Percentiles rank a stretch among this genome's conserved stretches.
Conservation (phyloP, 2,888 invertebrate genomes). For the Polydrusus pterygomalis region DNA sequence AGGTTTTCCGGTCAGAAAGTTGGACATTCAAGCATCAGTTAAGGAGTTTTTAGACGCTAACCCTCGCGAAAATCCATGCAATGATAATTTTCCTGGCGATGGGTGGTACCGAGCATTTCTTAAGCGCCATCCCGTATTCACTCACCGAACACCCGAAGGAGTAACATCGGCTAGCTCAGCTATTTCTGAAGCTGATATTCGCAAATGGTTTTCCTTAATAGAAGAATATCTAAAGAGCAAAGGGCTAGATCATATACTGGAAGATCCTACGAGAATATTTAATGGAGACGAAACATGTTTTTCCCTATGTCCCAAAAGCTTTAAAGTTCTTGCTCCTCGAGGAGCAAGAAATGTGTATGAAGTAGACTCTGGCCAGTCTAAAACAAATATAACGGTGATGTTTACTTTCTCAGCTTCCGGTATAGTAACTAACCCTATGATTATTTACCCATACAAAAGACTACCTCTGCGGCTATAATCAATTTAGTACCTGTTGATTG, state of each 20-base stretch:
- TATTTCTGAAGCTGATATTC: conserved; percentile 25
- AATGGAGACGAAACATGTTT: conserved; percentile 58
- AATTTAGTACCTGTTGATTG: conserved; percentile 40
- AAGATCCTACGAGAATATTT: conserved; percentile 57
- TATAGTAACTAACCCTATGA: conserved; percentile 38
- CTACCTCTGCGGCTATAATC: conserved; percentile 8
- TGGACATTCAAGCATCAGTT: conserved; percentile 21
- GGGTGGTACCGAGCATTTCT: conserved; percentile 48
- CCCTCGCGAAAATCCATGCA: conserved; percentile 36
- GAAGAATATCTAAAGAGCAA: conserved; percentile 23
- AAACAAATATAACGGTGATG: conserved; percentile 55
- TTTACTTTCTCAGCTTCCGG: conserved; percentile 53
- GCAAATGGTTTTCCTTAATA: conserved; percentile 18
- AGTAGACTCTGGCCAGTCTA: conserved; percentile 44
- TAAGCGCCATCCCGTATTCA: conserved; percentile 16
- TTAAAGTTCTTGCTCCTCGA: conserved; percentile 54
- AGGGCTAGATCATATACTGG: conserved; percentile 32
- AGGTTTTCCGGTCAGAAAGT: neutral
- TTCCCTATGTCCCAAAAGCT: conserved; percentile 48
- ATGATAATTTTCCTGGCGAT: conserved; percentile 39
- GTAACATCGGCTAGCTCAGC: conserved; percentile 15
- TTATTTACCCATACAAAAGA: conserved; percentile 50
- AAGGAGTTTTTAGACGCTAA: conserved; percentile 26
- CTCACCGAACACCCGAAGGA: conserved; percentile 27
- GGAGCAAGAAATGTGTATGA: conserved; percentile 56